Conservation (phyloP, 2,113 vertebrate genomes). For the Lophius piscatorius region DNA sequence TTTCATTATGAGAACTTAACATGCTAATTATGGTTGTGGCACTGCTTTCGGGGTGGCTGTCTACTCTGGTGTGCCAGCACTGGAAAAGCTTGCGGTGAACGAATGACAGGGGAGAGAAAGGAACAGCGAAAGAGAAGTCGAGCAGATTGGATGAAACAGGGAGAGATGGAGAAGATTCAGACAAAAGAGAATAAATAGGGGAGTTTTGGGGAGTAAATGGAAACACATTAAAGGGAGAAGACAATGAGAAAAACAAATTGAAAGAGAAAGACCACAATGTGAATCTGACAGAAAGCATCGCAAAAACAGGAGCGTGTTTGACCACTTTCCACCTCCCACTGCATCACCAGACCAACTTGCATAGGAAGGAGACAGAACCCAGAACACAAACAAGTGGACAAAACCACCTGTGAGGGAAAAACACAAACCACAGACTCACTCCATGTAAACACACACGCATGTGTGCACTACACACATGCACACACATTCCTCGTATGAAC, state of each 20-base stretch:
- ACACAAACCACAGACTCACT: constrained; percentile 55
- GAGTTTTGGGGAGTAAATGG: background rate
- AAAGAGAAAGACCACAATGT: background rate
- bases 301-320: constrained; percentile 25
- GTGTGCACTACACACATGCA: constrained; percentile 6
- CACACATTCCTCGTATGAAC: constrained; percentile 63
- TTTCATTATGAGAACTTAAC: constrained; percentile 75
- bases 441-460: constrained; percentile 19
- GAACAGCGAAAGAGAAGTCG: constrained; percentile 9
- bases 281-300: background rate
- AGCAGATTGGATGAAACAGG: background rate
- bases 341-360: constrained; percentile 45
- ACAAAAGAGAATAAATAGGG: constrained; percentile 31
- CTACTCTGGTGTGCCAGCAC: constrained; percentile 60
- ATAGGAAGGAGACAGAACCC: constrained; percentile 66
- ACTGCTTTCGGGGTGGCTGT: constrained; percentile 67
- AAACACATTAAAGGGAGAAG: constrained; percentile 7
- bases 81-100: constrained; percentile 70
- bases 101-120: constrained; percentile 45
- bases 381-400: constrained; percentile 66
- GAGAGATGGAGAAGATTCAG: constrained; percentile 13
- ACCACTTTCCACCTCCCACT: constrained; percentile 28
- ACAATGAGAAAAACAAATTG: constrained; percentile 9
- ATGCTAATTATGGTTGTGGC: constrained; percentile 75
- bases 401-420: constrained; percentile 71